A percentile compares a stretch with the other conserved stretches of the same genome.
These are phyloP conservation scores for Drosophila asahinai DNA, from an alignment of 1,140 invertebrate genomes.

Conservation along the genomic window DNA sequence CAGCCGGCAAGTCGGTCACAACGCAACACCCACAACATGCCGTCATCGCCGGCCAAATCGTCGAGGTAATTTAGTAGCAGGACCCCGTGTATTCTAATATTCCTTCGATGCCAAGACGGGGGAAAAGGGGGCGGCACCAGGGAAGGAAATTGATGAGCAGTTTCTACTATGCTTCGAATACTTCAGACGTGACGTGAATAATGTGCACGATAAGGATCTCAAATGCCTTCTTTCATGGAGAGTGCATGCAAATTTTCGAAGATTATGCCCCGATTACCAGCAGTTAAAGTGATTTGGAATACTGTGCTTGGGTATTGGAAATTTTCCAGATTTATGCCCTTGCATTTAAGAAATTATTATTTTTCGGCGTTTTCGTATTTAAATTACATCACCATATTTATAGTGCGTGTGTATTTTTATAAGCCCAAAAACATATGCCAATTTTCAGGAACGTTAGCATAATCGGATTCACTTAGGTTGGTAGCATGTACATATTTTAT, in stretches of 20 bases:
- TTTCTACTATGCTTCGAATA: conserved; percentile 66
- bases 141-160: conserved; percentile 73
- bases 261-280: conserved; percentile 83
- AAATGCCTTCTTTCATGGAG: conserved; percentile 63
- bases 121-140: conserved; percentile 15
- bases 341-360: conserved; percentile 18
- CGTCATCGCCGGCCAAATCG: conserved; percentile 64
- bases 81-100: conserved; percentile 68
- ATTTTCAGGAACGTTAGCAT: conserved; percentile 18
- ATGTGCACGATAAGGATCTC: conserved; percentile 80
- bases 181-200: conserved; percentile 84
- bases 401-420: background rate
- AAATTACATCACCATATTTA: conserved; percentile 25
- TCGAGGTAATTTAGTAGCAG: conserved; percentile 70
- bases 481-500: background rate
- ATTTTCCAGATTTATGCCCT: conserved; percentile 48
- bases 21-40: conserved; percentile 79
- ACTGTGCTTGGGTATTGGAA: conserved; percentile 31
- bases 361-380: conserved; percentile 21
- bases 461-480: conserved; percentile 9
- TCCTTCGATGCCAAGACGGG: conserved; percentile 3
- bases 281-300: conserved; percentile 76
- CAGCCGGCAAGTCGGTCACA: conserved; percentile 59
- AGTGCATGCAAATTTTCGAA: conserved; percentile 83
- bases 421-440: conserved; percentile 19